Evolutionary conservation across 2,113 vertebrate species (phyloP).

Genomic region (Alligator sinensis): DNA sequence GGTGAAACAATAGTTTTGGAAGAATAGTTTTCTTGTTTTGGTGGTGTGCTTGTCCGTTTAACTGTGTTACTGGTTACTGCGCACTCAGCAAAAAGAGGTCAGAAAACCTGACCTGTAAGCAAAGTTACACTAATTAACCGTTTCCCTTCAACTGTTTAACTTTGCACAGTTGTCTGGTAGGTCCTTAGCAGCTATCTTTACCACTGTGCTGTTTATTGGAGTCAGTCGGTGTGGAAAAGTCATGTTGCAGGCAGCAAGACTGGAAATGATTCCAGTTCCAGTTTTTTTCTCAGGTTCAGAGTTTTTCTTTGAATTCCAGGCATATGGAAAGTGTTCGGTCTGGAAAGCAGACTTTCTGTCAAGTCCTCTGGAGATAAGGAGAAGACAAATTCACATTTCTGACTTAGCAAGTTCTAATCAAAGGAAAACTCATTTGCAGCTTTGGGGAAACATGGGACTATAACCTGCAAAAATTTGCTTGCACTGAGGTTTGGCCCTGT

Average conservation of each 20-base stretch:
- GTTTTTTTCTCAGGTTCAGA: neutral
- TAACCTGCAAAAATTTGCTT: neutral
- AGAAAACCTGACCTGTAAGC: neutral
- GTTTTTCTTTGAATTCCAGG: neutral
- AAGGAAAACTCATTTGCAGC: neutral
- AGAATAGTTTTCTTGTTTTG: neutral
- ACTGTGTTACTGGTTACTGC: neutral
- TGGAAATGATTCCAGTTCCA: neutral
- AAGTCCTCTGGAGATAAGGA: neutral
- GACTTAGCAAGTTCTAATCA: neutral
- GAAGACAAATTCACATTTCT: neutral
- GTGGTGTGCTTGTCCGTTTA: neutral
- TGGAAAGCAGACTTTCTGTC: neutral
- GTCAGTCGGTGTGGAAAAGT: neutral
- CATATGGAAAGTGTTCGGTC: neutral
- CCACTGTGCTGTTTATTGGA: rapidly evolving
- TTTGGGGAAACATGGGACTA: neutral
- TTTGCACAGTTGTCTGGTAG: neutral
- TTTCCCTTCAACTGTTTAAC: rapidly evolving
- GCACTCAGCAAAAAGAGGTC: neutral
- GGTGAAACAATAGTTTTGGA: neutral
- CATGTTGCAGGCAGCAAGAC: neutral
- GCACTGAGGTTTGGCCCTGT: neutral
- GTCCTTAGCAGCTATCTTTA: neutral
- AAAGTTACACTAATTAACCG: neutral